phyloP scores from a whole-genome alignment of 1,140 invertebrate genomes.

The Drosophila nikananu region DNA sequence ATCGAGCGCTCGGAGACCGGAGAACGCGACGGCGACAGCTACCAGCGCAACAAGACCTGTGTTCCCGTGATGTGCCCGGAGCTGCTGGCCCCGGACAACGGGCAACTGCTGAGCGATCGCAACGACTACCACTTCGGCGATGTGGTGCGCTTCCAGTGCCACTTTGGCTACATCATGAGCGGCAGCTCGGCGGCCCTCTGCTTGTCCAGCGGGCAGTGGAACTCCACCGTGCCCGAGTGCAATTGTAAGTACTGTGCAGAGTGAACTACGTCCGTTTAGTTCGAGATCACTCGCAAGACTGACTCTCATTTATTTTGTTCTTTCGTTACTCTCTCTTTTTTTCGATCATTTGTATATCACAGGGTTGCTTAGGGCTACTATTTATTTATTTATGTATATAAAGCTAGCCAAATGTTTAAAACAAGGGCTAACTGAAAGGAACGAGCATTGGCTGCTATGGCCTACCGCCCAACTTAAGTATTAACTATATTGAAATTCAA shows the following conservation, averaged over 20 bases:
- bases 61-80: slow-evolving; percentile 96
- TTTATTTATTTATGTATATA: too few species aligned
- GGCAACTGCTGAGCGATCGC: slow-evolving; percentile 93
- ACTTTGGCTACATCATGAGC: slow-evolving; percentile 97
- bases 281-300: too few species aligned
- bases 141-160: slow-evolving; percentile 95
- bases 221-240: slow-evolving; percentile 96
- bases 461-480: too few species aligned
- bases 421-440: too few species aligned
- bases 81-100: slow-evolving; percentile 94
- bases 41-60: slow-evolving; percentile 97
- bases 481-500: too few species aligned
- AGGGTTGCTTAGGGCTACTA: too few species aligned
- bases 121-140: slow-evolving; percentile 95
- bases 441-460: too few species aligned
- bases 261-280: too few species aligned
- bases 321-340: too few species aligned
- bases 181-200: slow-evolving; percentile 94
- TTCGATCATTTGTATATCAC: too few species aligned
- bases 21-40: slow-evolving; percentile 91
- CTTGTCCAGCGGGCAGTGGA: slow-evolving; percentile 96
- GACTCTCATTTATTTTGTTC: too few species aligned
- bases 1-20: slow-evolving; percentile 95
- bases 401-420: too few species aligned
- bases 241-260: slow-evolving; percentile 95